A percentile compares a stretch with the other conserved stretches of the same genome.
Evolutionary conservation across 2,888 invertebrate species (phyloP).

Genomic region (Drosophila yooni): DNA sequence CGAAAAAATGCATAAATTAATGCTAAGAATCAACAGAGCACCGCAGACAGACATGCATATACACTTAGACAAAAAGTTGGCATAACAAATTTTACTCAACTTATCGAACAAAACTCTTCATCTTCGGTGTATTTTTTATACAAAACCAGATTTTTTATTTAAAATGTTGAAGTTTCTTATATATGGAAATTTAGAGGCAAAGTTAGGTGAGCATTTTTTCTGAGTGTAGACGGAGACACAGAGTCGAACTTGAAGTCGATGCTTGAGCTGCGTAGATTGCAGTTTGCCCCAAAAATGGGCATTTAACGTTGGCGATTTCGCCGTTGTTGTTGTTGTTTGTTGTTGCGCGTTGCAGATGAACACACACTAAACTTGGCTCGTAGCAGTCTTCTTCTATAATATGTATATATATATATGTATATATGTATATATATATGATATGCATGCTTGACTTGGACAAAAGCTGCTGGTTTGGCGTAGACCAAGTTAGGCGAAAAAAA

Average conservation of each 20-base stretch:
- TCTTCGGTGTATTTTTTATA: neutral
- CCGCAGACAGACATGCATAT: neutral
- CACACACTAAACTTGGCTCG: slow-evolving; percentile 44
- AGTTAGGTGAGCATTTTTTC: neutral
- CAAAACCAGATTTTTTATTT: neutral
- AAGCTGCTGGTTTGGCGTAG: slow-evolving; percentile 51
- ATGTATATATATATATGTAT: slow-evolving; percentile 11
- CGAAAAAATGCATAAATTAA: slow-evolving; percentile 76
- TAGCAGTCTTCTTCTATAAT: slow-evolving; percentile 6
- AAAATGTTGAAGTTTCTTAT: neutral
- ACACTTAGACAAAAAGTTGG: neutral
- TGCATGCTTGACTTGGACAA: slow-evolving; percentile 30
- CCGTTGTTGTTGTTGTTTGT: slow-evolving; percentile 1
- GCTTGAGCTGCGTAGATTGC: neutral
- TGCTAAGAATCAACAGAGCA: slow-evolving; percentile 31
- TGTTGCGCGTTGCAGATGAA: slow-evolving; percentile 43
- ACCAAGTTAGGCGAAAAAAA: slow-evolving; percentile 75
- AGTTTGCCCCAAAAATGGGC: slow-evolving; percentile 76
- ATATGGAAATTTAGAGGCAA: neutral
- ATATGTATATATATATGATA: slow-evolving; percentile 18
- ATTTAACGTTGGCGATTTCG: slow-evolving; percentile 67
- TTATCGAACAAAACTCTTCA: neutral
- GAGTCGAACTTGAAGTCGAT: slow-evolving; percentile 3
- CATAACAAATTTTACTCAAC: neutral
- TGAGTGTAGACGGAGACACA: neutral